Conservation (phyloP, 2,888 invertebrate genomes). For the Amorpha juglandis region DNA sequence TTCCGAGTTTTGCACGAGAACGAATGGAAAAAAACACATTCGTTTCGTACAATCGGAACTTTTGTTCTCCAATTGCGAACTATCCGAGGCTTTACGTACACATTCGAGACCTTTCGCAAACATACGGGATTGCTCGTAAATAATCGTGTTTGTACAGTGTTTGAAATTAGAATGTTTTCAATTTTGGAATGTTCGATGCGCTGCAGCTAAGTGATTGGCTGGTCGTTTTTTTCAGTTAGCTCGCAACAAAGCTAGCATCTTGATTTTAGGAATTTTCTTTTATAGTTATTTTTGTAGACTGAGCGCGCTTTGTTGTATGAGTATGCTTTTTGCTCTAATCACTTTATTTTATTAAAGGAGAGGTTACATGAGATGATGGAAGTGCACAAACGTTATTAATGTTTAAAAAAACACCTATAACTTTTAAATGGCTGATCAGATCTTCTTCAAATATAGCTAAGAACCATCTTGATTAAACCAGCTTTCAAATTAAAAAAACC, state of each 20-base stretch:
- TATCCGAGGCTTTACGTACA: background rate
- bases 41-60: background rate
- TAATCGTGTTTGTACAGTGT: slow-evolving; percentile 7
- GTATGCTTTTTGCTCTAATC: background rate
- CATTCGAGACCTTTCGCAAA: background rate
- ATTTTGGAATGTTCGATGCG: slow-evolving; percentile 10
- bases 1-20: background rate
- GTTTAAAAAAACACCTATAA: no score
- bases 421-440: no score
- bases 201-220: background rate
- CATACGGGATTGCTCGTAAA: slow-evolving; percentile 5
- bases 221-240: background rate
- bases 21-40: background rate
- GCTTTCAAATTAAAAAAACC: no score
- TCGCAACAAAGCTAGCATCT: background rate
- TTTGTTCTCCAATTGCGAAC: slow-evolving; percentile 2
- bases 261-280: background rate
- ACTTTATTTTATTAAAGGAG: background rate
- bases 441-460: no score
- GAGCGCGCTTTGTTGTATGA: background rate
- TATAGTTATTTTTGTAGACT: background rate
- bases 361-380: background rate
- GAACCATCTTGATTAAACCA: no score
- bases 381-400: background rate
- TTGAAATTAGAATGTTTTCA: slow-evolving; percentile 23